These are phyloP conservation scores for Genyomyrus donnyi DNA, from an alignment of 2,113 vertebrate genomes.

Conservation along the genomic window DNA sequence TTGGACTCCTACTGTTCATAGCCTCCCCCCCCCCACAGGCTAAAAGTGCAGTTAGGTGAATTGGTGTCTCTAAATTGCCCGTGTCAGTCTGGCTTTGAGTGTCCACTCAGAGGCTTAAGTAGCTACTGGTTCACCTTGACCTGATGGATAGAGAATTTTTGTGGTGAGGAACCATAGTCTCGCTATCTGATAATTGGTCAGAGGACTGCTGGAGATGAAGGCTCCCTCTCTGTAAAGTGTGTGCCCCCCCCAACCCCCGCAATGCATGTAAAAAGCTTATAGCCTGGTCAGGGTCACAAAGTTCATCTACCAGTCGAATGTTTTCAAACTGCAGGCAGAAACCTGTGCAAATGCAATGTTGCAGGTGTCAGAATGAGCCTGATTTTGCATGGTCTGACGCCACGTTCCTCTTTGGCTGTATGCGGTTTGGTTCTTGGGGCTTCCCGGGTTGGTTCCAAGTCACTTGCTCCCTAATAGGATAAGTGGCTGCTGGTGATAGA, in stretches of 20 bases:
- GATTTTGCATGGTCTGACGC: not conserved
- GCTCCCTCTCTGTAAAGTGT: not conserved
- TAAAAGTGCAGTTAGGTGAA: not conserved
- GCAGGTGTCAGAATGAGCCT: not conserved
- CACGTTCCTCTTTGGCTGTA: not conserved
- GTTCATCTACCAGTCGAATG: not conserved
- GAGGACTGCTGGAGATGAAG: not conserved
- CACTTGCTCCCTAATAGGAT: not conserved
- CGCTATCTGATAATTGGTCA: not conserved
- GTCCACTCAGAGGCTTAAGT: not conserved
- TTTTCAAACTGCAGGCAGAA: not conserved
- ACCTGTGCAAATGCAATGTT: not conserved
- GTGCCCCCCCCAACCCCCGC: not conserved
- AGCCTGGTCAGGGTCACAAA: not conserved
- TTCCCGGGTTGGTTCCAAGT: not conserved
- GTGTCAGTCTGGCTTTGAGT: not conserved
- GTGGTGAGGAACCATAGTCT: not conserved
- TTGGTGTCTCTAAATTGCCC: not conserved
- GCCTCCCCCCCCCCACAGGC: not conserved
- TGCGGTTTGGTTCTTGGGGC: not conserved
- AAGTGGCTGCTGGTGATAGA: not conserved
- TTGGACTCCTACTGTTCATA: not conserved
- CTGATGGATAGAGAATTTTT: not conserved
- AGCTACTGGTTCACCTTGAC: not conserved
- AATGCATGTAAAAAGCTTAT: not conserved